Evolutionary conservation across 2,888 invertebrate species (phyloP).

Genomic region (Hymenopus coronatus): DNA sequence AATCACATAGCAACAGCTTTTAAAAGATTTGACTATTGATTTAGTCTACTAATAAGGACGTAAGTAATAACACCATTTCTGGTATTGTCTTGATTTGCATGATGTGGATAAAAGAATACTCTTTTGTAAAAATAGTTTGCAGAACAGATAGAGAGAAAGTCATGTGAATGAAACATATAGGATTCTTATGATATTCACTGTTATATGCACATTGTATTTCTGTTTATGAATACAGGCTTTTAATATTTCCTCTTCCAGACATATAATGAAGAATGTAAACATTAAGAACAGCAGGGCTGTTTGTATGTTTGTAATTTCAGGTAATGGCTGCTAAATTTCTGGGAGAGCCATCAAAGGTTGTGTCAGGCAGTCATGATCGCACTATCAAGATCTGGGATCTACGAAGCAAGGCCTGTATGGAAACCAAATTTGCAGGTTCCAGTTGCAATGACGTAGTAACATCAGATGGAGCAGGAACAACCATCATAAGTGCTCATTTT

Average conservation of each 20-base stretch:
- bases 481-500: constrained; percentile 96
- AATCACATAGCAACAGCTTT: too few relatives aligned
- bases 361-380: constrained; percentile 96
- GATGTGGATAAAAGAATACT: too few relatives aligned
- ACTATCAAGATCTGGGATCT: constrained; percentile 99
- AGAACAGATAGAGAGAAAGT: too few relatives aligned
- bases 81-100: too few relatives aligned
- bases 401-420: constrained; percentile 83
- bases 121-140: too few relatives aligned
- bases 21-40: too few relatives aligned
- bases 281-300: neutral
- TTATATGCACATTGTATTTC: too few relatives aligned
- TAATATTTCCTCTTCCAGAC: neutral
- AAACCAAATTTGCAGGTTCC: constrained; percentile 93
- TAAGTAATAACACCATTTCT: too few relatives aligned
- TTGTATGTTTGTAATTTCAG: constrained; percentile 45
- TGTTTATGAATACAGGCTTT: neutral
- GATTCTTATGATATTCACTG: too few relatives aligned
- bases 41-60: too few relatives aligned
- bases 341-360: constrained; percentile 87
- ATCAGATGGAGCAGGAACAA: constrained; percentile 79
- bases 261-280: neutral
- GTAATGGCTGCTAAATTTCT: constrained; percentile 96
- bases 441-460: constrained; percentile 96
- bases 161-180: too few relatives aligned